Base-by-base conservation (phyloP, 1,140 invertebrate genomes). In the Homalodisca vitripennis region DNA sequence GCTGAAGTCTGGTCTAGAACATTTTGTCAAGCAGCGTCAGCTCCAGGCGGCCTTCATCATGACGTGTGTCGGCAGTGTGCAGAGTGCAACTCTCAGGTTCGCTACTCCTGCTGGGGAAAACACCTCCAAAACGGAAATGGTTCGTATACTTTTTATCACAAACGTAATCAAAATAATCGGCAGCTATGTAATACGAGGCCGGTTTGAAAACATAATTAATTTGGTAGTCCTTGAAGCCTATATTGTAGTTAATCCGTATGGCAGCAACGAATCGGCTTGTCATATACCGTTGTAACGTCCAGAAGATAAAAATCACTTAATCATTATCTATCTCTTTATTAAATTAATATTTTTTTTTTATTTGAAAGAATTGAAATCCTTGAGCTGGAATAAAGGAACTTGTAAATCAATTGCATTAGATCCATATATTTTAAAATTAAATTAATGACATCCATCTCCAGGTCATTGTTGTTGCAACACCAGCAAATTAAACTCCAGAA, bases 41-140 rank as follows among this genome's bases (percentile, higher is more conserved):
- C 73, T 80, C 12, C 72, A 74, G n/a, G 76, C 81, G 22, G 80
- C 77, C 20, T 81, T 80, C 70, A 72, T 83, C n/a, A 65, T 82
- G 46, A 79, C 79, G 12, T 82, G 80, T 75, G 78, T 78, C 60
- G 82, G 81, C 3, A 82, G 81, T 73, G 74, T 83, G n/a, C 78
- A 75, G 6, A 76, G 75, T 53, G 79, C 78, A 3, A 80, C 72
- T 0, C 74, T 83, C 12, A 75, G 82, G n/a, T 77, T 81, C 72
- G 81, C 82, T 12, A 72, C 74, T 22, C 53, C 64, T 29, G 12
- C 71, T 13, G 48, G 12, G 3, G 53, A 57, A 20, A 20, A 14
- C 6, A 17, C 29, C 48, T 20, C 3, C 22, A 22, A 51, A 20
- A 51, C 17, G 48, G 48, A 20, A 22, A 51, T n/a, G 3, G 6